A percentile compares a stretch with the other conserved stretches of the same genome.
phyloP scores from a whole-genome alignment of 1,140 invertebrate species.

The Drosophila arawakana region DNA sequence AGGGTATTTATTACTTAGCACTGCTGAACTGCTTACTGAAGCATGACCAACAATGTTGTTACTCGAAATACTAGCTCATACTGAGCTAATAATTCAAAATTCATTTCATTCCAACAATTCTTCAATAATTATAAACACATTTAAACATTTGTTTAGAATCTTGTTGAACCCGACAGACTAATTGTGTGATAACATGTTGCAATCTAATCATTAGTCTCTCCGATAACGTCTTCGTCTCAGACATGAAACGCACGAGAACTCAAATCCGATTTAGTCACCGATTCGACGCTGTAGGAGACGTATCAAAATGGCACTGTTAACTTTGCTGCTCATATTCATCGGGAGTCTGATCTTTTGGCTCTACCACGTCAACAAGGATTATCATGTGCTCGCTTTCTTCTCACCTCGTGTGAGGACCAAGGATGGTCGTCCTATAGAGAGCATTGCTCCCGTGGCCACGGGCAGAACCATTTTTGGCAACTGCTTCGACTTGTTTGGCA shows the following conservation, averaged over 20 bases:
- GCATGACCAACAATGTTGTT: not conserved
- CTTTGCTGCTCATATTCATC: constrained; percentile 39
- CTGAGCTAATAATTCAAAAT: not conserved
- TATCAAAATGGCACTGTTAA: constrained; percentile 7
- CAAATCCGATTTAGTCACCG: not conserved
- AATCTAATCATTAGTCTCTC: not conserved
- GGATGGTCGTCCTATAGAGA: constrained; percentile 34
- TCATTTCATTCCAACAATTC: not conserved
- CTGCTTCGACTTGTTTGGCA: constrained; percentile 42
- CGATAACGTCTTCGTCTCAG: not conserved
- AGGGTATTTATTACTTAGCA: not conserved
- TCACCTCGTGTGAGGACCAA: constrained; percentile 38
- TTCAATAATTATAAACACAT: not conserved
- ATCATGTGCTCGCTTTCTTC: constrained; percentile 47
- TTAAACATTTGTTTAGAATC: not conserved
- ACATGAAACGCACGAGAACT: not conserved
- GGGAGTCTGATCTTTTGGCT: constrained; percentile 41
- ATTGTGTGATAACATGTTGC: not conserved
- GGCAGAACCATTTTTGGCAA: constrained; percentile 44
- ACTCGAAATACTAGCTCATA: not conserved
- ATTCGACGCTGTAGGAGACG: not conserved
- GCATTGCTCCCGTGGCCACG: constrained; percentile 15
- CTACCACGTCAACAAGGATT: constrained; percentile 40
- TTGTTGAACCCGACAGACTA: not conserved
- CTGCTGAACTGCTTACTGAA: not conserved